phyloP scores from a whole-genome alignment of 1,140 invertebrate species.

The Tribolium madens region DNA sequence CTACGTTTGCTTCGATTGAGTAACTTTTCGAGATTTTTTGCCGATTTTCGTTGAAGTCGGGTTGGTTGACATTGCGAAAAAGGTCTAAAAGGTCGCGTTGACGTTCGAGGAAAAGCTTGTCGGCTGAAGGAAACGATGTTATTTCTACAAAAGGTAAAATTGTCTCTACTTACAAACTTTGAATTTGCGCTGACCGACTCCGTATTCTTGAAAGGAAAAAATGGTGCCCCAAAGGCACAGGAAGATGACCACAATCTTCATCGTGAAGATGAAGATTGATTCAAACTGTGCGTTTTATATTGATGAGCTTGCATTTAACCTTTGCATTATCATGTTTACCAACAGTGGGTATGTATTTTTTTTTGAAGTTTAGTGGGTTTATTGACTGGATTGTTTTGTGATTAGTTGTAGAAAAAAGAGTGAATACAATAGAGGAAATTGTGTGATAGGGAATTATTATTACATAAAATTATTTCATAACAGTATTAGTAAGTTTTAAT shows the following conservation, averaged over 20 bases:
- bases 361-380: not conserved
- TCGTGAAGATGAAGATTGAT: not conserved
- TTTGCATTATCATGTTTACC: conserved; percentile 13
- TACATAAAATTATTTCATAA: too few species aligned
- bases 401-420: not conserved
- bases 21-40: conserved; percentile 68
- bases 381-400: not conserved
- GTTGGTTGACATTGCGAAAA: conserved; percentile 71
- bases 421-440: too few species aligned
- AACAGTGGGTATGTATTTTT: too few species aligned
- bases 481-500: too few species aligned
- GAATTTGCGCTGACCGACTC: conserved; percentile 8
- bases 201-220: not conserved
- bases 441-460: too few species aligned
- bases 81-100: conserved; percentile 73
- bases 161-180: conserved; percentile 6
- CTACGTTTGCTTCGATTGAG: conserved; percentile 68
- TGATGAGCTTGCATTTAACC: not conserved
- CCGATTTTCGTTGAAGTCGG: conserved; percentile 65
- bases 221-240: not conserved
- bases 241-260: not conserved
- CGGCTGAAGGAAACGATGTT: not conserved
- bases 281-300: not conserved
- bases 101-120: conserved; percentile 65
- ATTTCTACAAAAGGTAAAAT: not conserved